Evolutionary conservation across 2,797 vertebrate species (phyloP), one percentile per base, ranked within the genome.

Genomic region (Peromyscus nudipes): DNA sequence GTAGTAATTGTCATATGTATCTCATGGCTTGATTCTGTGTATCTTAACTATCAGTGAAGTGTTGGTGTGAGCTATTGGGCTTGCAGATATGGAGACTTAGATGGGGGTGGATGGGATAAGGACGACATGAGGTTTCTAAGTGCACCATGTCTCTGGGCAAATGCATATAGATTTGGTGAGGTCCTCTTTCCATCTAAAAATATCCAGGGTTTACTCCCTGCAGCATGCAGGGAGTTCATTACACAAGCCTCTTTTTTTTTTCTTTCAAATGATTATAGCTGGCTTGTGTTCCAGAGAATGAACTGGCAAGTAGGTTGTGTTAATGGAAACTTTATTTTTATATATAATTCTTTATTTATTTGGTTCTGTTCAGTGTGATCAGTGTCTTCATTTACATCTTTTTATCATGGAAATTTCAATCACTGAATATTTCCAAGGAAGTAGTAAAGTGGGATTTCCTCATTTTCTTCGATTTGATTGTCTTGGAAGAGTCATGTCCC

Each of bases 81-180:
- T 77, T 98, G 98, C 98, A 98, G 98, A 98, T 98, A 98, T 99
- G 99, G 99, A 99, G 99, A 98, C 98, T 98, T 98, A 98, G 98
- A 98, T 99, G 97, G 98, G 34, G 98, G 98, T 99, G 97, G 98
- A 14, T 98, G 99, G 99, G 99, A 99, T 99, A 99, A 99, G 99
- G 99, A 99, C 98, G 98, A 99, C 98, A 98, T 98, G 98, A 98
- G 99, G 52, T 99, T 99, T 99, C 99, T 99, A 98, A 98, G 98
- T 92, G 98, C 98, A 98, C 25, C 10, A 8, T 14, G 52, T 57
- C 49, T 40, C 98, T 99, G 98, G 98, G 98, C 98, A 99, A 99
- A 99, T 99, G 98, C 98, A 98, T 99, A 98, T 98, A 98, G 99
- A 99, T 98, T 99, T 99, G 98, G 98, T 98, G 98, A 98, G 98